Evolutionary conservation across 2,113 vertebrate genomes (phyloP), one percentile per base, ranked within the genome.

Genomic region (Loxodonta africana): DNA sequence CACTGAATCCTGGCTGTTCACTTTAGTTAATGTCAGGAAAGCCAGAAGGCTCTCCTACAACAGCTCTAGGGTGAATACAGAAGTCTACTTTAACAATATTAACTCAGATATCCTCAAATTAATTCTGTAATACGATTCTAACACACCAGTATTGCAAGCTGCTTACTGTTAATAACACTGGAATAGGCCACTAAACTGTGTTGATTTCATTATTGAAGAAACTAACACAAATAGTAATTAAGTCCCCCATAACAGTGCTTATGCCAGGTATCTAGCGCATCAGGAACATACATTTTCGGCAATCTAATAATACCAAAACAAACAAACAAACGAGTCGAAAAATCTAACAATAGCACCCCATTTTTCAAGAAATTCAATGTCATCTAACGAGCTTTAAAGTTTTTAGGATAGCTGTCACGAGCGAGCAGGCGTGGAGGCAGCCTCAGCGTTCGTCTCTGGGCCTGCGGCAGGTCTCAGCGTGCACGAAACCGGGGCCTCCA

Each of bases 191-290:
- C 91, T 90, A 95, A 71, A 91, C 23, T 30, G 81, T 74, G 87
- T 37, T 84, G 90, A 81, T 96, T 97, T 96, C 95, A 76, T 93
- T 95, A 95, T 89, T 93, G 95, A 96, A 95, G 88, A 90, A 97
- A 96, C 76, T 78, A 95, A 88, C 90, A 97, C 88, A 96, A 98
- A 95, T 82, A 97, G 91, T 87, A 93, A 98, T 95, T 83, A 98
- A 87, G 89, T 26, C 87, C 51, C 87, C 90, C 93, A 84, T 91
- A 93, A 96, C 73, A 85, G 90, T 73, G 95, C 93, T 97, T 96
- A 81, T 0, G 89, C 48, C 46, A 73, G 80, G 94, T 94, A 51
- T 88, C n/a, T 14, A 93, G 88, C 82, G 25, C 88, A 65, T 12
- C 57, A 48, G 81, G 84, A 97, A 90, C 76, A 33, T 15, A 85